Percentiles rank a stretch among this genome's conserved stretches.
Evolutionary conservation across 1,140 invertebrate species (phyloP).

Genomic region (Meloidogyne chitwoodi): DNA sequence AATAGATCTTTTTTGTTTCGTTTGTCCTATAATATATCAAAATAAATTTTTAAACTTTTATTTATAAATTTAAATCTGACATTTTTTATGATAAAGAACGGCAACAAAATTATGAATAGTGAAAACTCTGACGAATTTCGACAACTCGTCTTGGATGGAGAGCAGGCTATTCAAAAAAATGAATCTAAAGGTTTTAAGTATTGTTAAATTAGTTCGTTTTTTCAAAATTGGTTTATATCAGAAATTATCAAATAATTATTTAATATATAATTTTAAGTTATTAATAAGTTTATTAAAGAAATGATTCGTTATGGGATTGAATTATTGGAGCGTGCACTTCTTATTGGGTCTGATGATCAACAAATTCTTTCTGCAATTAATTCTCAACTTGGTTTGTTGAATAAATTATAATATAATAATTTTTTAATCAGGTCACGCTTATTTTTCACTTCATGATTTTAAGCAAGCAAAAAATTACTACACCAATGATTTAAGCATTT

Average conservation of each 20-base stretch:
- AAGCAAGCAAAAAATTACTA: neutral
- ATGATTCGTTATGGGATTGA: neutral
- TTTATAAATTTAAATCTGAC: neutral
- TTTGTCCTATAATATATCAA: too few relatives aligned
- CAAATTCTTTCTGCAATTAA: neutral
- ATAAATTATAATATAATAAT: neutral
- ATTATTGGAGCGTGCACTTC: neutral
- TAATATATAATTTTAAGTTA: too few relatives aligned
- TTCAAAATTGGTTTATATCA: too few relatives aligned
- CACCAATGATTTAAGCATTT: neutral
- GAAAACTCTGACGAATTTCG: neutral
- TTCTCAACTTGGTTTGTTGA: neutral
- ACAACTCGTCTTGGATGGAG: neutral
- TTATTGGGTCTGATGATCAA: neutral
- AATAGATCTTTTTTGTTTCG: too few relatives aligned
- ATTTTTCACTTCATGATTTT: neutral
- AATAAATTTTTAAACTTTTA: neutral
- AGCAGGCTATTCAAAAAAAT: neutral
- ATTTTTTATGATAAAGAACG: too few relatives aligned
- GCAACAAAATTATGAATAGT: too few relatives aligned
- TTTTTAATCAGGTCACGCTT: neutral
- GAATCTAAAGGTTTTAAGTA: neutral
- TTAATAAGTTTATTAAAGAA: neutral
- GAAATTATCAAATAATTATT: too few relatives aligned
- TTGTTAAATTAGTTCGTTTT: too few relatives aligned